Evolutionary conservation across 2,113 vertebrate genomes (phyloP).

Genomic region (Oreocharis arfaki): DNA sequence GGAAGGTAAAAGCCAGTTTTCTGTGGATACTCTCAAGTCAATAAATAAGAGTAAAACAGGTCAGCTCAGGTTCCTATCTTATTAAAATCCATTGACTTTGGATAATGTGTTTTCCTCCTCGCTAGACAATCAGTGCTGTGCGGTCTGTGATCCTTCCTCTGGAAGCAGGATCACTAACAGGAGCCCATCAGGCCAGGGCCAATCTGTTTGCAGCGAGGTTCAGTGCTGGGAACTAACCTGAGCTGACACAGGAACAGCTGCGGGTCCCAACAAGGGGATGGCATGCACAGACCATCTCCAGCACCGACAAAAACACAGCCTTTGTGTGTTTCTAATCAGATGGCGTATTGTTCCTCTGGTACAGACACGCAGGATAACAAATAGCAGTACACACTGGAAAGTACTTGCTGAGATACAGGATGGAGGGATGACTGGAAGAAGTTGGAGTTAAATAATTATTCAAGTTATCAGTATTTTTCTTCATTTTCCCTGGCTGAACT

Average conservation of each 20-base stretch:
- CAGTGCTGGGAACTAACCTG: conserved; percentile 5
- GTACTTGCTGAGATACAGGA: not conserved
- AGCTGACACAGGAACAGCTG: conserved; percentile 30
- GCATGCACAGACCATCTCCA: not conserved
- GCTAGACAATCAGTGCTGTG: not conserved
- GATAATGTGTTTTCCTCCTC: not conserved
- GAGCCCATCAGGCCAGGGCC: not conserved
- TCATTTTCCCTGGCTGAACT: not conserved
- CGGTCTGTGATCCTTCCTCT: not conserved
- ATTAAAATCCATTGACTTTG: not conserved
- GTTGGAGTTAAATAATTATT: not conserved
- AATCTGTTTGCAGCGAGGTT: not conserved
- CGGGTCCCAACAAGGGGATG: not conserved
- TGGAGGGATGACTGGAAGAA: not conserved
- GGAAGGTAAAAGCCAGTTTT: not conserved
- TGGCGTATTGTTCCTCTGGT: not conserved
- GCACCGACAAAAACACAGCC: fast-evolving
- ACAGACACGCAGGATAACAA: not conserved
- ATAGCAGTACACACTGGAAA: not conserved
- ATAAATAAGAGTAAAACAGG: not conserved
- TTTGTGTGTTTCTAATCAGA: not conserved
- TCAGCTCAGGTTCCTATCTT: not conserved
- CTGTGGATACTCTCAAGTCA: not conserved
- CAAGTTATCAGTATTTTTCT: not conserved
- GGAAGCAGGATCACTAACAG: not conserved